Evolutionary conservation across 2,888 invertebrate genomes (phyloP).

Genomic region (Agrenia bidenticulata): DNA sequence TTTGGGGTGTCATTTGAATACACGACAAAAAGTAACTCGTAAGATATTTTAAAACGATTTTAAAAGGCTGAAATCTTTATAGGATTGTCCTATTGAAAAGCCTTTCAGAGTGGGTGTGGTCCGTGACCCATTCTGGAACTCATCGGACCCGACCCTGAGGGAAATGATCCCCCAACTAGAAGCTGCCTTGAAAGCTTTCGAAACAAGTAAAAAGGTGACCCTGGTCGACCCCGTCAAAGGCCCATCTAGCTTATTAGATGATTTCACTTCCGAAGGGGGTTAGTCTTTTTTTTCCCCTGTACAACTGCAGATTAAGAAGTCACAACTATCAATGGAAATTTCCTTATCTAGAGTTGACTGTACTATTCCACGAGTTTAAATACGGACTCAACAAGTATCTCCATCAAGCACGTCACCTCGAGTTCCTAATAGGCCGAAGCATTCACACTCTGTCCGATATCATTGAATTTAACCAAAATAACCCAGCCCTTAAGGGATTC

Average conservation of each 20-base stretch:
- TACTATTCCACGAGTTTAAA: slow-evolving; percentile 37
- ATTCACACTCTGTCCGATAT: slow-evolving; percentile 31
- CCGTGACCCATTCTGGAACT: slow-evolving; percentile 21
- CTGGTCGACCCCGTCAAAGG: slow-evolving; percentile 25
- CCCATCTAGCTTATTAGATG: not conserved
- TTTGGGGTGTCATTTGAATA: not conserved
- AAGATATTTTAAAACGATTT: not conserved
- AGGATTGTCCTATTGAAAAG: not conserved
- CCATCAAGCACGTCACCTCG: slow-evolving; percentile 1
- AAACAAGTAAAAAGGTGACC: not conserved
- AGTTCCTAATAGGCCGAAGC: not conserved
- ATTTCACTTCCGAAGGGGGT: not conserved
- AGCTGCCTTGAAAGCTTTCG: not conserved
- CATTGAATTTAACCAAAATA: slow-evolving; percentile 29
- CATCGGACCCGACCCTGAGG: slow-evolving; percentile 4
- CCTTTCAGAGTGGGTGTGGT: slow-evolving; percentile 18
- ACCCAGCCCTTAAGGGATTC: slow-evolving; percentile 33
- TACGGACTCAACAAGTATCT: slow-evolving; percentile 33
- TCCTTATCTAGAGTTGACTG: slow-evolving; percentile 25
- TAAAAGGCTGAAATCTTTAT: no score
- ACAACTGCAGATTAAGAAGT: not conserved
- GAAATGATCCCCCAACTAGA: slow-evolving; percentile 14
- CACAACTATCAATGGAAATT: not conserved
- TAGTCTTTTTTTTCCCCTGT: no score
- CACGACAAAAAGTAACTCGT: not conserved